Base-by-base conservation (phyloP, 2,797 vertebrate species). In the Hipposideros larvatus region DNA sequence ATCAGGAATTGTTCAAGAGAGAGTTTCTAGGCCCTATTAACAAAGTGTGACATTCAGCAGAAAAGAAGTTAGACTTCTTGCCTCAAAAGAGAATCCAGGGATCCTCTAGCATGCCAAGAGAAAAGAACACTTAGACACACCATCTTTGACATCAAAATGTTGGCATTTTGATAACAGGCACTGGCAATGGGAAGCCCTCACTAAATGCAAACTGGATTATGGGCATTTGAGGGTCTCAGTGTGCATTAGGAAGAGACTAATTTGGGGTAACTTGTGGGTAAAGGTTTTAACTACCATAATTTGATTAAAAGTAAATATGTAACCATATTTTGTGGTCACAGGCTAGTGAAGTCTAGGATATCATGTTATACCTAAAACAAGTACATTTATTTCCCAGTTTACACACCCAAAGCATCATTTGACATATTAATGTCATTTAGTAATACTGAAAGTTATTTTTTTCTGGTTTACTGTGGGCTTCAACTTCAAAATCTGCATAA, bases 391-490 rank as follows among this genome's bases (percentile, higher is more conserved):
- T 92, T 92, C 34, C 41, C 48, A 71, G 31, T 70, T 80, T 71
- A 84, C 37, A 79, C 19, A 93, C 78, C 21, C 19, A 87, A 93
- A 90, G 84, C 48, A 74, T 68, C 22, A 63, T 57, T 71, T 95
- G 31, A 53, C 21, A 37, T 90, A 37, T 48, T 77, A 16, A n/a
- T 15, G 21, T 78, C 14, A 41, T 51, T 90, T 77, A 61, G 16
- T 84, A 79, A 84, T 43, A 87, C 6, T 66, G n/a, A 63, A 79
- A 87, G 14, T 22, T 78, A 10, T 43, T 34, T 89, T 84, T 94
- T 77, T 71, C 37, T 77, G 48, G n/a, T 71, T 95, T 37, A 79
- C 73, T 78, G 46, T 84, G 53, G 11, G 16, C 19, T 57, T 78
- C 55, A 37, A 43, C 78, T 73, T 91, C 66, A 63, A 91, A 71